Evolutionary conservation across 2,797 vertebrate genomes (phyloP).

Genomic region (Picus viridis): DNA sequence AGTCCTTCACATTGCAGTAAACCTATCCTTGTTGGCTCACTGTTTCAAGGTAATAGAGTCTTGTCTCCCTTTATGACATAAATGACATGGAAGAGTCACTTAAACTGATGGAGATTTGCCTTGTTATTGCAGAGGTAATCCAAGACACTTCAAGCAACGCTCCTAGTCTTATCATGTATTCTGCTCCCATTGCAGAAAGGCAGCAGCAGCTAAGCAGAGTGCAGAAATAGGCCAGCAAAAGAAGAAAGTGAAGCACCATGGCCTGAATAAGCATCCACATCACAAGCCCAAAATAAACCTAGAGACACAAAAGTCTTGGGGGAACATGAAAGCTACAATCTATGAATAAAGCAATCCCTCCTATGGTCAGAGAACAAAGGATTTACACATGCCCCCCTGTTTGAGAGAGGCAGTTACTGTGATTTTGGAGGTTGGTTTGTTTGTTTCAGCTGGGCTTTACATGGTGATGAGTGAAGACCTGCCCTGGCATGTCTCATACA

Average conservation of each 20-base stretch:
- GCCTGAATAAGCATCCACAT: neutral
- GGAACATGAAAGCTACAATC: neutral
- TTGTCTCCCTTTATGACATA: neutral
- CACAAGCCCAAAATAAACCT: neutral
- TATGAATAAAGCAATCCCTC: neutral
- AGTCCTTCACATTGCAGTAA: neutral
- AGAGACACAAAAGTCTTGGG: neutral
- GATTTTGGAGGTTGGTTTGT: neutral
- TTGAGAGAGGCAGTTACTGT: neutral
- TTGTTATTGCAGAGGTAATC: neutral
- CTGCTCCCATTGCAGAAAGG: neutral
- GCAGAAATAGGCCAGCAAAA: neutral
- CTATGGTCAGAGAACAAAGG: neutral
- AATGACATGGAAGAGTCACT: neutral
- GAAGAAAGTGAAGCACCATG: rapidly evolving
- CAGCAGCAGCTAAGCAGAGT: neutral
- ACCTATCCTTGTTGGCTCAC: neutral
- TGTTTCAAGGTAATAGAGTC: neutral
- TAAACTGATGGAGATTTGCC: neutral
- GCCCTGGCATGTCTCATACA: neutral
- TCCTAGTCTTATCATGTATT: rapidly evolving
- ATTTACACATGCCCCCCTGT: neutral
- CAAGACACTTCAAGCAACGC: neutral
- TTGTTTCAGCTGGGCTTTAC: neutral
- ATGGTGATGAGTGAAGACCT: rapidly evolving